Evolutionary conservation across 2,888 invertebrate species (phyloP), one percentile per base, ranked within the genome.

Genomic region (Flexamia atlantica): DNA sequence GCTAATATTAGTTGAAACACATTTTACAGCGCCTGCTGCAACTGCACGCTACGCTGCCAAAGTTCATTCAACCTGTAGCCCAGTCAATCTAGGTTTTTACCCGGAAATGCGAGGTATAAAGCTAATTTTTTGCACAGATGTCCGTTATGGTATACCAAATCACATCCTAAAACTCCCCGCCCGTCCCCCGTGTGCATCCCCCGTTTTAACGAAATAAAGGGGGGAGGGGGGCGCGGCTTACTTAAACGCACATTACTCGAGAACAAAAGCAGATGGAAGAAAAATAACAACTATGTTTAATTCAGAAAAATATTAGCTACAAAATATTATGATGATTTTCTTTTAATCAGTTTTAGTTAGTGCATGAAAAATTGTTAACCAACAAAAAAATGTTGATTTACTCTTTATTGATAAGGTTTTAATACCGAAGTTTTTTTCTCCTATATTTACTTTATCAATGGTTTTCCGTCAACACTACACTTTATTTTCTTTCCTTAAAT

Each of bases 91-190:
- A 57, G 57, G 57, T 57, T 57, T 53, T 57, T 57, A 57, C 57
- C 57, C 25, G 57, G 9, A 57, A 57, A 57, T 57, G 57, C 57
- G 57, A 57, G 57, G 57, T 57, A 57, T 57, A 57, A 57, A 57
- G 57, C 57, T 57, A 57, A 57, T 57, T 57, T 57, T 57, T 57
- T 68, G 68, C 68, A 68, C 68, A 30, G 68, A 68, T 68, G 68
- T 68, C 68, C 68, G 68, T 68, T 68, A 30, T 68, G 68, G 68
- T 68, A 68, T 68, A 30, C 30, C 1, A 30, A 68, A 68, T 60
- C 68, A 68, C 68, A 68, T 14, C 68, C 68, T 68, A 68, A 68
- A 68, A 68, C 32, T 68, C 68, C 68, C 68, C 68, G 23, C 57
- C 57, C 57, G 20, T 57, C 57, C 57, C 57, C 57, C 57, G 23